Evolutionary conservation across 1,140 invertebrate genomes (phyloP), one percentile per base, ranked within the genome.

Genomic region (Cotesia typhae): DNA sequence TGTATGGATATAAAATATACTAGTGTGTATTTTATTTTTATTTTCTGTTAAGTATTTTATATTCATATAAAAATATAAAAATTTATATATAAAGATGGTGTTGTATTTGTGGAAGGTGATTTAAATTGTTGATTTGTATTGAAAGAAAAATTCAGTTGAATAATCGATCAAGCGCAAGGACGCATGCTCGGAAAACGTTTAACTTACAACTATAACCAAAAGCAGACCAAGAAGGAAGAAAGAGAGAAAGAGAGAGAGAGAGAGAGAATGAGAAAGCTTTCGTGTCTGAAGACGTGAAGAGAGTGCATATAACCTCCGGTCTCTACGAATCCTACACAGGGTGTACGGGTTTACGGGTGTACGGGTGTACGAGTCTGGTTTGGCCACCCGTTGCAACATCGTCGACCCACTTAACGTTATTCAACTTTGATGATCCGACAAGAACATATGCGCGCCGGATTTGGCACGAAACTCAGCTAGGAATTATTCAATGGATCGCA

Each of bases 371-470:
- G 41, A 1, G 57, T n/a, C 63, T 72, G 53, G 70, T 52, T 65
- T 72, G 70, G 70, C 70, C 70, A 72, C 70, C 70, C 70, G 70
- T 72, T 72, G 70, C 70, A 72, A 72, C 70, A 72, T 72, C 63
- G 70, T 64, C 70, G 70, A 72, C 70, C 70, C 70, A 72, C 70
- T 72, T 72, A 72, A 57, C 70, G 63, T 72, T 72, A 72, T 67
- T 64, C 70, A 72, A 72, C 64, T 72, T 72, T 20, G 70, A 64
- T 72, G 70, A 72, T 72, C 70, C 70, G 70, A 72, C 70, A 72
- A 72, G 70, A 72, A 72, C 70, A 72, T 72, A 72, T 72, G 70
- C 70, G 70, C 70, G 28, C 70, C 70, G 70, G 70, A 72, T 66
- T 64, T 72, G 70, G 70, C 70, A 67, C 70, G 70, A 67, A 72